phyloP scores from a whole-genome alignment of 2,797 vertebrate genomes.

The Hephaestus fuliginosus region DNA sequence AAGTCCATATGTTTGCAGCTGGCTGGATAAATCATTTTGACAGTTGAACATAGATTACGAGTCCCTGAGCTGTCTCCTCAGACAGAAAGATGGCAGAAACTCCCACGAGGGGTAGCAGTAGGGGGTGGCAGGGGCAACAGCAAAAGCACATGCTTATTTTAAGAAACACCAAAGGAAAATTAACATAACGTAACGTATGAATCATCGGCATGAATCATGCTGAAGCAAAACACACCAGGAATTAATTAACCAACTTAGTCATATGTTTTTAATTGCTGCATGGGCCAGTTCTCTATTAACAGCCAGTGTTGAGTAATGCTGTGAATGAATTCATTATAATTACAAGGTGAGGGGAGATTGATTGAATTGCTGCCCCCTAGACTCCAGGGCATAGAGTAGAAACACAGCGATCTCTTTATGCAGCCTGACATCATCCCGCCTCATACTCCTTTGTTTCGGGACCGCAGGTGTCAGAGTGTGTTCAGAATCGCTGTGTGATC shows the following conservation, averaged over 20 bases:
- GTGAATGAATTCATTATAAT: slow-evolving; percentile 12
- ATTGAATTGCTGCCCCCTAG: neutral
- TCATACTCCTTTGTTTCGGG: neutral
- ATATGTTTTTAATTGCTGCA: slow-evolving; percentile 20
- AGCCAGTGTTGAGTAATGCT: slow-evolving; percentile 7
- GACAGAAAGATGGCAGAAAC: slow-evolving; percentile 59
- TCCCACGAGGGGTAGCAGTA: slow-evolving; percentile 44
- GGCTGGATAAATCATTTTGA: slow-evolving; percentile 75
- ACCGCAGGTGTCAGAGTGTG: neutral
- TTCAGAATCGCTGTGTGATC: neutral
- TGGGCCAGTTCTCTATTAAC: neutral
- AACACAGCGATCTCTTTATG: neutral
- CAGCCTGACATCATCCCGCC: neutral
- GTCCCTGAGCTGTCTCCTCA: slow-evolving; percentile 52
- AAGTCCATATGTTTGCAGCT: slow-evolving; percentile 64
- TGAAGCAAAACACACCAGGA: neutral
- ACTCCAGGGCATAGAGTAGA: neutral
- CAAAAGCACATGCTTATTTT: slow-evolving; percentile 29
- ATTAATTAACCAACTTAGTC: slow-evolving; percentile 15
- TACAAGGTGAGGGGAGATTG: neutral
- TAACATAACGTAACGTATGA: neutral
- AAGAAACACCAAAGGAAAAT: slow-evolving; percentile 7
- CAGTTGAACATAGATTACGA: slow-evolving; percentile 73
- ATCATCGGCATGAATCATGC: neutral
- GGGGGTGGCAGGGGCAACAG: slow-evolving; percentile 29